Conservation (phyloP, 2,113 vertebrate species). For the Thamnophis sirtalis region DNA sequence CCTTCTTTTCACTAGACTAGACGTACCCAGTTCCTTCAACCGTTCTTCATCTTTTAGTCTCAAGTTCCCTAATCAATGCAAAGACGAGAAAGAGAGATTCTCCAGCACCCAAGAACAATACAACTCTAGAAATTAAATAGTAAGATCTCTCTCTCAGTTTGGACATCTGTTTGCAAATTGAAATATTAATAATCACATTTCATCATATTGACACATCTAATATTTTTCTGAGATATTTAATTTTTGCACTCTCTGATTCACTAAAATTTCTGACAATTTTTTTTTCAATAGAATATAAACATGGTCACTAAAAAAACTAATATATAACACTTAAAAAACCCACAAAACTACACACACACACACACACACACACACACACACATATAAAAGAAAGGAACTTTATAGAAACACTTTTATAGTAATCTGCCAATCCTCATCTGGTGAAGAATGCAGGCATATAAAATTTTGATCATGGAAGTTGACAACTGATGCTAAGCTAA, state of each 20-base stretch:
- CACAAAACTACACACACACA: background rate
- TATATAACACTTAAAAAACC: background rate
- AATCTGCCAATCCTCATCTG: background rate
- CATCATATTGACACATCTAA: background rate
- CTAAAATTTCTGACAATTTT: background rate
- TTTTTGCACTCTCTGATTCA: background rate
- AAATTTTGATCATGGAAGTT: background rate
- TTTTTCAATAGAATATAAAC: background rate
- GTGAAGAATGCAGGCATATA: background rate
- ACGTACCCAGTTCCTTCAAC: background rate
- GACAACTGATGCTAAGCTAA: background rate
- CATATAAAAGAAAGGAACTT: too few species aligned
- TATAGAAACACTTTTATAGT: background rate
- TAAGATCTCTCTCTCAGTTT: background rate
- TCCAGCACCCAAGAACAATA: background rate
- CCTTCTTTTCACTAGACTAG: background rate
- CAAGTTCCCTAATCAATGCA: background rate
- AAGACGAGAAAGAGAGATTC: background rate
- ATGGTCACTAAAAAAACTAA: too few species aligned
- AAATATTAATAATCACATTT: background rate
- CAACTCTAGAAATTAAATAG: background rate
- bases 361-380: too few species aligned
- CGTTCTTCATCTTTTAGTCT: background rate
- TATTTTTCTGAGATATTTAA: background rate
- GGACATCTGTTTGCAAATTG: background rate